phyloP scores from a whole-genome alignment of 2,113 vertebrate species.

The Camarhynchus parvulus region DNA sequence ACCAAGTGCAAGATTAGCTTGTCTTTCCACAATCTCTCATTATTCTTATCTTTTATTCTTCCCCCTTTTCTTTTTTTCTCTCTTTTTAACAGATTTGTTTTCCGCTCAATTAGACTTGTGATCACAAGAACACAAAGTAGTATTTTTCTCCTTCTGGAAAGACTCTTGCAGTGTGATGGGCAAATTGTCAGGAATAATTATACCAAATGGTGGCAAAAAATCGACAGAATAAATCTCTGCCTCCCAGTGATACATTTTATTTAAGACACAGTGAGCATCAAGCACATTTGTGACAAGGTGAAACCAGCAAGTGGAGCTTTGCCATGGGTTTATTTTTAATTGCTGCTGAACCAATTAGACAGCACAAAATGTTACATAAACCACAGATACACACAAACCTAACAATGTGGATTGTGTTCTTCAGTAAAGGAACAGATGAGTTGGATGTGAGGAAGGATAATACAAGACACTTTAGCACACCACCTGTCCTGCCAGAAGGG shows the following conservation, averaged over 20 bases:
- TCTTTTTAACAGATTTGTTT: constrained; percentile 80
- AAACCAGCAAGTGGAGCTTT: constrained; percentile 72
- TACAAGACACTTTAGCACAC: background rate
- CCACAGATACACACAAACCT: background rate
- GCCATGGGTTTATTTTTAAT: constrained; percentile 79
- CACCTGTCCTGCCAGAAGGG: constrained; percentile 45
- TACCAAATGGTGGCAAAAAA: constrained; percentile 70
- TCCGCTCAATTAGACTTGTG: constrained; percentile 81
- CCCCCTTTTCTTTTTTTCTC: background rate
- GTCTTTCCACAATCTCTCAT: constrained; percentile 27
- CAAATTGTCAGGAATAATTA: constrained; percentile 85
- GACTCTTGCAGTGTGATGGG: constrained; percentile 73
- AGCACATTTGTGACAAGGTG: constrained; percentile 68
- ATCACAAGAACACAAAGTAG: constrained; percentile 78
- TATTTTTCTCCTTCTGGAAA: constrained; percentile 81
- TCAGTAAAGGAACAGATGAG: constrained; percentile 38
- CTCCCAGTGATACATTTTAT: constrained; percentile 69
- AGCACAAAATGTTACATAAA: constrained; percentile 62
- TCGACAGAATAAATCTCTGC: constrained; percentile 46
- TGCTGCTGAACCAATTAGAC: constrained; percentile 74
- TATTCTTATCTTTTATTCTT: background rate
- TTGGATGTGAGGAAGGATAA: constrained; percentile 23
- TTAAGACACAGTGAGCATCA: constrained; percentile 66
- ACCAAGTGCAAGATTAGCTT: constrained; percentile 52
- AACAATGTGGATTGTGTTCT: constrained; percentile 37